phyloP scores from a whole-genome alignment of 1,140 invertebrate species.

The Panagrolaimus sp. region DNA sequence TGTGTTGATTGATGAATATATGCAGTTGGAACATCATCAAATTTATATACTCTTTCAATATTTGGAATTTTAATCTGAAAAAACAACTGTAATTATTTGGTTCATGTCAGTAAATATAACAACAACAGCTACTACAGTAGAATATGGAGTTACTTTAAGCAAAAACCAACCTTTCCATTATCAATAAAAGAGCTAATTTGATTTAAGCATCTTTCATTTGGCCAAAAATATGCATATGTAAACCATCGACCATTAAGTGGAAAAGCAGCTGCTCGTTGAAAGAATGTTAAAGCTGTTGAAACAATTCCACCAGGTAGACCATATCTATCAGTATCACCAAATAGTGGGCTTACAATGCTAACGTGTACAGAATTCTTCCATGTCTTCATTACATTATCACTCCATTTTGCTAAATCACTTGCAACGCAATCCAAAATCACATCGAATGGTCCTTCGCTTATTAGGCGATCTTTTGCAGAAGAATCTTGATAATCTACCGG shows the following conservation, averaged over 20 bases:
- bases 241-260: too few species aligned
- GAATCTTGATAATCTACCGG: conserved; percentile 70
- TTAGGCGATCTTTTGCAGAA: conserved; percentile 65
- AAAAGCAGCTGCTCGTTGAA: conserved; percentile 24
- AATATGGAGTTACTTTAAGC: not conserved
- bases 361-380: conserved; percentile 73
- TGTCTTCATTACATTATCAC: conserved; percentile 62
- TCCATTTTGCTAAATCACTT: conserved; percentile 63
- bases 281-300: conserved; percentile 46
- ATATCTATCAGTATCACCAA: conserved; percentile 73
- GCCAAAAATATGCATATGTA: too few species aligned
- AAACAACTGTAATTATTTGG: not conserved
- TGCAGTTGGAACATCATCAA: conserved; percentile 68
- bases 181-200: too few species aligned
- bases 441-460: conserved; percentile 68
- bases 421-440: conserved; percentile 78
- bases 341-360: conserved; percentile 73
- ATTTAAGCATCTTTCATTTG: too few species aligned
- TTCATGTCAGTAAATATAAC: too few species aligned
- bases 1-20: conserved; percentile 67
- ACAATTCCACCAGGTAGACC: conserved; percentile 65
- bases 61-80: conserved; percentile 63
- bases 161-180: too few species aligned
- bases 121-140: too few species aligned
- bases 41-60: conserved; percentile 68